A percentile compares a stretch with the other conserved stretches of the same genome.
Conservation (phyloP, 2,113 vertebrate genomes). For the Tauraco erythrolophus region DNA sequence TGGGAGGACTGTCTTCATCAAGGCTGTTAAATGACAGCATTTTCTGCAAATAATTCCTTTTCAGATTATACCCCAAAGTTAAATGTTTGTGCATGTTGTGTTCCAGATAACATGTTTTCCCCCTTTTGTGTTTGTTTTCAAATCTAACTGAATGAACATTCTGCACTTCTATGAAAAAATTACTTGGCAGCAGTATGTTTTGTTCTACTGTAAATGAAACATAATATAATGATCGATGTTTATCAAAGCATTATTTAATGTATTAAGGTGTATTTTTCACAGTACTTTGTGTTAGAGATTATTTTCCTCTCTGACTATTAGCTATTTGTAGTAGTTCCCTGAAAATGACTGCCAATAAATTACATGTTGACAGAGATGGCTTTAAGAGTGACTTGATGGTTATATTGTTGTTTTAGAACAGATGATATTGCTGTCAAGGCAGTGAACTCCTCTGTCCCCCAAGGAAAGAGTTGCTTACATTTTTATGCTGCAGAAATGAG, state of each 20-base stretch:
- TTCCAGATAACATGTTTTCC: neutral
- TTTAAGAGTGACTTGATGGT: neutral
- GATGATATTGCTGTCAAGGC: neutral
- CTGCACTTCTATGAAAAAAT: neutral
- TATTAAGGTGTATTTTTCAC: neutral
- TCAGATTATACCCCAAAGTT: neutral
- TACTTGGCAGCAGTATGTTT: neutral
- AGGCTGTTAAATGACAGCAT: neutral
- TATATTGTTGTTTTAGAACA: conserved; percentile 27
- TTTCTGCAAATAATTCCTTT: neutral
- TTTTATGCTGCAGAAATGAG: neutral
- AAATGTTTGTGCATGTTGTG: neutral
- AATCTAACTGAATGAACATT: neutral
- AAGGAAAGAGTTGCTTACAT: neutral
- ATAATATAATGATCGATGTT: neutral
- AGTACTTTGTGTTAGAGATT: neutral
- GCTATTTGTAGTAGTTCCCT: neutral
- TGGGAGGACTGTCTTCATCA: neutral
- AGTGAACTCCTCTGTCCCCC: neutral
- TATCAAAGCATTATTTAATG: neutral
- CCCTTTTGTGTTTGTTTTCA: neutral
- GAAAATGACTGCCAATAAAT: conserved; percentile 37
- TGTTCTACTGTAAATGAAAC: neutral
- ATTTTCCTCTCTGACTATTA: conserved; percentile 1
- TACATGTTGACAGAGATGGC: neutral